Base-by-base conservation (phyloP, 1,140 invertebrate genomes). In the Pseudachorutes palmiensis region DNA sequence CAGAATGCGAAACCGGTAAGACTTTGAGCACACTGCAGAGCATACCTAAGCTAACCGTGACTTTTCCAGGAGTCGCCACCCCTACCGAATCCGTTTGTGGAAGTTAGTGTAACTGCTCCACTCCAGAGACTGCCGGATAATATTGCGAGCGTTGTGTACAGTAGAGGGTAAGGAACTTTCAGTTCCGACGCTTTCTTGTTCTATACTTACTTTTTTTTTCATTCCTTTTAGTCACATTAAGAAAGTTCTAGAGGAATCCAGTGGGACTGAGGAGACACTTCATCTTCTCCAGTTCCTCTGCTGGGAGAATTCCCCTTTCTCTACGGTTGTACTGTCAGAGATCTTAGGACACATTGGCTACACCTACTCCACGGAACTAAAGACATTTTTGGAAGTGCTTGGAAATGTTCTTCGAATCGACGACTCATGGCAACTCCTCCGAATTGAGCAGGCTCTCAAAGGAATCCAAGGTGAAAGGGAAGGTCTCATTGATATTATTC, bases 251-350 rank as follows among this genome's bases (percentile, higher is more conserved):
- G 94, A 97, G 78, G 94, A 98, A 75, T 89, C 89, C 30, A 94
- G 92, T 78, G 85, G 87, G 30, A 88, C 88, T 30, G 94, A 97
- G 72, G 94, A 97, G 64, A 91, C 90, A 0, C 82, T 92, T 1
- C 89, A 92, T 78, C 79, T 97, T 57, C 77, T 93, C 1, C 90
- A 96, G 80, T 97, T 91, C 78, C 89, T 93, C 76, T 92, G 89
- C 74, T 98, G 94, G 94, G 94, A 98, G 78, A 96, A 97, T 82
- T 90, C 92, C 22, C 86, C 89, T 68, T 92, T 97, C 77, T 96
- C 93, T 14, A 86, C 89, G 58, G 85, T 85, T 19, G 90, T 94
- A 30, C 83, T 97, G 3, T 87, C 87, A 49, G 94, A 98, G 81
- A 79, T 97, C 28, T 79, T 97, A 22, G 96, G 92, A 91, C 90